A percentile compares a stretch with the other conserved stretches of the same genome.
Conservation (phyloP, 2,888 invertebrate species). For the Idaea dimidiata region DNA sequence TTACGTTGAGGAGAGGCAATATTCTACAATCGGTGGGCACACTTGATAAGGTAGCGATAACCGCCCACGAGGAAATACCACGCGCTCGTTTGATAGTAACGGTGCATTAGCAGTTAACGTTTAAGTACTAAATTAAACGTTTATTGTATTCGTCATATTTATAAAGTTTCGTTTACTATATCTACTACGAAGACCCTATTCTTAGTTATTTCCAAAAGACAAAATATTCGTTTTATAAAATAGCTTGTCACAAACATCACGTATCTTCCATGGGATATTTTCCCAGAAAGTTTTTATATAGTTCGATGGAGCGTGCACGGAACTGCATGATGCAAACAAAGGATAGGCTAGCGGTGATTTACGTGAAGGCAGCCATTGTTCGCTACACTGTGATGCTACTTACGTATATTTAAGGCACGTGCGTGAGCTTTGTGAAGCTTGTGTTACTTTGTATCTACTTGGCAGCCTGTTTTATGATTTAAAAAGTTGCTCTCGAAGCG, state of each 20-base stretch:
- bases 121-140: neutral
- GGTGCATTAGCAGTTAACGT: constrained; percentile 27
- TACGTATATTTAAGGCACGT: constrained; percentile 28
- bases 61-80: constrained; percentile 58
- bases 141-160: neutral
- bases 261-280: constrained; percentile 17
- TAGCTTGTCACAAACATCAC: neutral
- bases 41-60: constrained; percentile 61
- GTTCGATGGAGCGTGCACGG: constrained; percentile 20
- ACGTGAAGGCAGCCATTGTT: constrained; percentile 30
- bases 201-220: neutral
- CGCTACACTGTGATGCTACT: constrained; percentile 5
- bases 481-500: too few species aligned
- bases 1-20: constrained; percentile 29
- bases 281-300: constrained; percentile 22
- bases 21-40: constrained; percentile 47
- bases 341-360: constrained; percentile 28
- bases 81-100: constrained; percentile 38
- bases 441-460: neutral
- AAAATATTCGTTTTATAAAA: neutral
- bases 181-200: neutral
- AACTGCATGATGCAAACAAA: constrained; percentile 21
- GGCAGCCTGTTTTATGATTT: neutral
- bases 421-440: constrained; percentile 8
- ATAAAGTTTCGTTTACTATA: neutral